Evolutionary conservation across 2,113 vertebrate genomes (phyloP).

Genomic region (Peromyscus maniculatus): DNA sequence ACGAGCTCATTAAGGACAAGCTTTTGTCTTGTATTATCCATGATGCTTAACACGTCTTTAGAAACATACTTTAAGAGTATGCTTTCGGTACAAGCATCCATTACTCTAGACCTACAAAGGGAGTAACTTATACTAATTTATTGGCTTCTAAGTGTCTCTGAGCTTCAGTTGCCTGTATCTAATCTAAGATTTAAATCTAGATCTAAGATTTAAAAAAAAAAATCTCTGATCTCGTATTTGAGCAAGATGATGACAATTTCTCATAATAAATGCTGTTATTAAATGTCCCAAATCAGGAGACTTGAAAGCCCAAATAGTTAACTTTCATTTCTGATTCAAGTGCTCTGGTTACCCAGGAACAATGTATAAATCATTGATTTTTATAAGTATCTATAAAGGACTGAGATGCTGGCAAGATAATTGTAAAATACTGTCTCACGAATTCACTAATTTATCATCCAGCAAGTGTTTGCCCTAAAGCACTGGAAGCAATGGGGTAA

Average conservation of each 20-base stretch:
- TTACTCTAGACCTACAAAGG: neutral
- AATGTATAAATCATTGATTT: conserved; percentile 24
- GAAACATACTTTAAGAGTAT: neutral
- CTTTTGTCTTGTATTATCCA: conserved; percentile 28
- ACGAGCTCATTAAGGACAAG: neutral
- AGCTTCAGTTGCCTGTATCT: conserved; percentile 16
- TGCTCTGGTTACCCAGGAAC: conserved; percentile 23
- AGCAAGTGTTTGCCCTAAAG: conserved; percentile 22
- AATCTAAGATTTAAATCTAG: neutral
- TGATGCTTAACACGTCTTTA: conserved; percentile 27
- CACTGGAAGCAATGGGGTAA: neutral
- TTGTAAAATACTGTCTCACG: conserved; percentile 51
- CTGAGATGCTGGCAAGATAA: neutral
- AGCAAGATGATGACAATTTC: neutral
- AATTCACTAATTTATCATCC: conserved; percentile 58
- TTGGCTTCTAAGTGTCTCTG: conserved; percentile 4
- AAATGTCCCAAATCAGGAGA: conserved; percentile 42
- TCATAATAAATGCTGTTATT: neutral
- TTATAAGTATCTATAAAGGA: conserved; percentile 51
- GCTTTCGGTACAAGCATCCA: conserved; percentile 22
- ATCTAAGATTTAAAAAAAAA: neutral
- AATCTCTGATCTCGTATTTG: conserved; percentile 30
- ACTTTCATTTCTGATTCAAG: conserved; percentile 23
- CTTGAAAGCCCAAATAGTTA: conserved; percentile 9
- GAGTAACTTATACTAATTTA: neutral